Evolutionary conservation across 2,888 invertebrate species (phyloP).

Genomic region (Tipula lateralis): DNA sequence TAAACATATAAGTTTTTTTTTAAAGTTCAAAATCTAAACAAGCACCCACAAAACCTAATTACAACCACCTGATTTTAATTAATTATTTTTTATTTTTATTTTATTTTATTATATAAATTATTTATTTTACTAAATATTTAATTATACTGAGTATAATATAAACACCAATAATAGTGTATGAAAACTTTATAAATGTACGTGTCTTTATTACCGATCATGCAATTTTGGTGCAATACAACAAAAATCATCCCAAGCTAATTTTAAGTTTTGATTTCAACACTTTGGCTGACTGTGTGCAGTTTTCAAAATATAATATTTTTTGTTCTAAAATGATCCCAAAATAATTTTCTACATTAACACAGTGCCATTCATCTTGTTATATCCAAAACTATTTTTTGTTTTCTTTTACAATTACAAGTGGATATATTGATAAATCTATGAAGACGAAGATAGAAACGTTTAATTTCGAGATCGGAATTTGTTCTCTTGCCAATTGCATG

Average conservation of each 20-base stretch:
- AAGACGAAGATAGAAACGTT: neutral
- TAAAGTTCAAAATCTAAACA: neutral
- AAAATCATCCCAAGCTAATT: neutral
- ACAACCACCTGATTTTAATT: neutral
- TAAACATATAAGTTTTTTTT: no score
- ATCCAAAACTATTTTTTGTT: neutral
- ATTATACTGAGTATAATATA: no score
- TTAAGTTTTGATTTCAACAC: neutral
- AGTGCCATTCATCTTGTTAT: neutral
- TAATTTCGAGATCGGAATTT: neutral
- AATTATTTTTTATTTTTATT: neutral
- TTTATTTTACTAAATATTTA: no score
- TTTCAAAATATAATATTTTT: neutral
- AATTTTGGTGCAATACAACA: neutral
- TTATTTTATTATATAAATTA: no score
- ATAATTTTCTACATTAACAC: neutral
- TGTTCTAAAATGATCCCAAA: neutral
- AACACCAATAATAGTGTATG: neutral
- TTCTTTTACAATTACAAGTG: neutral
- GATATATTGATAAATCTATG: neutral
- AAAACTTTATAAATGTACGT: neutral
- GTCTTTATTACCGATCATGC: neutral
- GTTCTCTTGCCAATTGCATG: neutral
- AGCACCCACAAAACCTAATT: neutral
- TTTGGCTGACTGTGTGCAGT: neutral